Evolutionary conservation across 1,140 invertebrate genomes (phyloP).

Genomic region (Drosophila burlai): DNA sequence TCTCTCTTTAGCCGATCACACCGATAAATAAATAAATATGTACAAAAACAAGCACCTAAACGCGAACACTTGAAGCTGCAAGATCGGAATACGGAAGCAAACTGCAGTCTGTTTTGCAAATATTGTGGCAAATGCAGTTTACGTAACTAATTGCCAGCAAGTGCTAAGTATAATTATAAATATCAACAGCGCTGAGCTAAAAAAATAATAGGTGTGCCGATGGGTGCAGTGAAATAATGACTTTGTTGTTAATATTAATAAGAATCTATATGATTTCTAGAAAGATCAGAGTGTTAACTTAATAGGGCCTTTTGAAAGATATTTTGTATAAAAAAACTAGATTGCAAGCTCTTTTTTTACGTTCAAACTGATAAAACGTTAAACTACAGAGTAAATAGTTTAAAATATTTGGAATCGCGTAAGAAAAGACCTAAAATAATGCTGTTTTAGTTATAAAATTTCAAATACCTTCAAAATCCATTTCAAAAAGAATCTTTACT

Average conservation of each 20-base stretch:
- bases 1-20: not conserved
- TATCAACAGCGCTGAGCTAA: conserved; percentile 12
- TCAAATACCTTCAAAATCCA: not conserved
- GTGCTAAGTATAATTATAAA: conserved; percentile 27
- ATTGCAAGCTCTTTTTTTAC: not conserved
- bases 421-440: not conserved
- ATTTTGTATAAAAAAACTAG: not conserved
- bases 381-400: no score
- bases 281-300: not conserved
- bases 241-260: not conserved
- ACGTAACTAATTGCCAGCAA: conserved; percentile 53
- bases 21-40: conserved; percentile 17
- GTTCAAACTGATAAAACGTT: no score
- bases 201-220: conserved; percentile 8
- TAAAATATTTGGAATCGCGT: not conserved
- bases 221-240: not conserved
- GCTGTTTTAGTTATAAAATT: not conserved
- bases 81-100: conserved; percentile 53
- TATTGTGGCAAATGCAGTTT: conserved; percentile 41
- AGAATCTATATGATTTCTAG: not conserved
- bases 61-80: conserved; percentile 35
- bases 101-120: conserved; percentile 29
- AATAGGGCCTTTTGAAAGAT: no score
- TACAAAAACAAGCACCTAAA: conserved; percentile 38
- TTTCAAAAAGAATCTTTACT: no score